Conservation (phyloP, 1,140 invertebrate species). For the Drosophila watanabei region DNA sequence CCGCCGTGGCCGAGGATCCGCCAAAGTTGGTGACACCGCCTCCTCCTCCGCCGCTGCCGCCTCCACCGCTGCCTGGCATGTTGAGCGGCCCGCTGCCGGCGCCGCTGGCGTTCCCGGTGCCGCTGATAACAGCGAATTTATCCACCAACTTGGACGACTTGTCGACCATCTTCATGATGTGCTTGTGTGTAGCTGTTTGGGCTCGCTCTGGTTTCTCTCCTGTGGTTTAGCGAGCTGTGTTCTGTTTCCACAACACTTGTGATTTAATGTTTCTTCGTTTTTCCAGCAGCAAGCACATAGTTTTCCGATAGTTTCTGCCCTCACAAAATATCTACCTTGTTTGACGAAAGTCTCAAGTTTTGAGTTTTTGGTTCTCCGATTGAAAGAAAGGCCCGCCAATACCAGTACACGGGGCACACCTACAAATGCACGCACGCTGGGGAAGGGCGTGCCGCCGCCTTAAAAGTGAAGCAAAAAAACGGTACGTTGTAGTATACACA, state of each 20-base stretch:
- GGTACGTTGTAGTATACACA: slow-evolving; percentile 64
- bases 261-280: slow-evolving; percentile 24
- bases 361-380: slow-evolving; percentile 12
- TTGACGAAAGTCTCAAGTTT: slow-evolving; percentile 17
- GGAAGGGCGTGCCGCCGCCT: slow-evolving; percentile 62
- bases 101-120: slow-evolving; percentile 34
- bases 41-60: slow-evolving; percentile 19
- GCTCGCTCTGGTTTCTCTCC: slow-evolving; percentile 9
- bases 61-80: slow-evolving; percentile 22
- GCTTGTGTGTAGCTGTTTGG: slow-evolving; percentile 36
- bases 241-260: slow-evolving; percentile 40
- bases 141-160: slow-evolving; percentile 84
- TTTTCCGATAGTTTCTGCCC: slow-evolving; percentile 12
- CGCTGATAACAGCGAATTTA: slow-evolving; percentile 74
- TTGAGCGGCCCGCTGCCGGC: slow-evolving; percentile 22
- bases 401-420: slow-evolving; percentile 7
- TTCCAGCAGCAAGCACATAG: slow-evolving; percentile 32
- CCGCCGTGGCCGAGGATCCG: slow-evolving; percentile 33
- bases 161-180: slow-evolving; percentile 84
- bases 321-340: slow-evolving; percentile 30
- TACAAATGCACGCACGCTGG: slow-evolving; percentile 23
- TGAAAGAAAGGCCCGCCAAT: slow-evolving; percentile 25
- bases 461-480: slow-evolving; percentile 45
- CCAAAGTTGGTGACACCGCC: slow-evolving; percentile 35
- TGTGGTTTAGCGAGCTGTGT: slow-evolving; percentile 27